Evolutionary conservation across 2,888 invertebrate genomes (phyloP).

Genomic region (Trypoxylon attenuatum): DNA sequence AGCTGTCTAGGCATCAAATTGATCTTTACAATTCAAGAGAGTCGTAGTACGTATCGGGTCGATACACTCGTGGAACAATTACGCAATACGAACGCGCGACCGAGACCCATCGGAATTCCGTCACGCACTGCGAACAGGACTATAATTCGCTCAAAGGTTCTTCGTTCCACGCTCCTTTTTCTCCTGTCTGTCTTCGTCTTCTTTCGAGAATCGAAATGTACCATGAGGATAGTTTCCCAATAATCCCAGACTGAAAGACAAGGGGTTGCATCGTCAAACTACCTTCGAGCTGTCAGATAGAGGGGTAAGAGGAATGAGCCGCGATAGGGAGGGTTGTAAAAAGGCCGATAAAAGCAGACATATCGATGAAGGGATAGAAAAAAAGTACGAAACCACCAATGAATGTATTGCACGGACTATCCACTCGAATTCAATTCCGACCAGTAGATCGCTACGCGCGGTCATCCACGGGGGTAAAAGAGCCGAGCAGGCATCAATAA

Average conservation of each 20-base stretch:
- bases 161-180: too few species aligned
- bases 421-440: not conserved
- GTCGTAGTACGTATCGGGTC: slow-evolving; percentile 41
- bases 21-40: slow-evolving; percentile 57
- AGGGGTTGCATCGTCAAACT: not conserved
- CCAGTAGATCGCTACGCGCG: not conserved
- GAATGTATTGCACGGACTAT: not conserved
- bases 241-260: not conserved
- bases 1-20: slow-evolving; percentile 49
- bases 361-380: not conserved
- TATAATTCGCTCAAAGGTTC: too few species aligned
- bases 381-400: not conserved
- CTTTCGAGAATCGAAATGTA: slow-evolving; percentile 5
- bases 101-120: slow-evolving; percentile 60
- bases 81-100: slow-evolving; percentile 54
- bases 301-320: slow-evolving; percentile 8
- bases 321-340: not conserved
- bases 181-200: slow-evolving; percentile 10
- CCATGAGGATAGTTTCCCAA: slow-evolving; percentile 1
- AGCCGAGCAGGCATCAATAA: slow-evolving; percentile 14
- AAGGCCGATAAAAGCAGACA: not conserved
- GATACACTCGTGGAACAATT: slow-evolving; percentile 56
- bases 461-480: slow-evolving; percentile 9
- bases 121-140: slow-evolving; percentile 55
- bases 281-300: not conserved